phyloP scores from a whole-genome alignment of 2,113 vertebrate species.

The Trachemys scripta region DNA sequence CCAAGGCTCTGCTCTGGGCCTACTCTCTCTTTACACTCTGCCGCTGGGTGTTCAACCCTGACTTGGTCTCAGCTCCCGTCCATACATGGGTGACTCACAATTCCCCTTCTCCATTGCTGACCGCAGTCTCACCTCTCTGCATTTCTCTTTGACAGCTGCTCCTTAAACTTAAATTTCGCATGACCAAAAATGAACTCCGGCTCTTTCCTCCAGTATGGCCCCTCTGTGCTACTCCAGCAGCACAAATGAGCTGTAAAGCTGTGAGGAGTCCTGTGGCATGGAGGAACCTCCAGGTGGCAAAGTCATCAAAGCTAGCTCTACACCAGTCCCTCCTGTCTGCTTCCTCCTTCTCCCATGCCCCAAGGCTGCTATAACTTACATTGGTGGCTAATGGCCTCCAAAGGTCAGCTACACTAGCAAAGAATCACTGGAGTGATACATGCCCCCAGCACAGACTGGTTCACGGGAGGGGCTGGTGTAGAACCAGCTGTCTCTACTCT shows the following conservation, averaged over 20 bases:
- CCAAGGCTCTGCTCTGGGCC: not conserved
- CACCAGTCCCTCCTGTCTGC: not conserved
- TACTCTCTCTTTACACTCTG: not conserved
- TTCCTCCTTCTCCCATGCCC: not conserved
- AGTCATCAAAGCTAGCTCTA: not conserved
- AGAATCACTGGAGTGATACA: not conserved
- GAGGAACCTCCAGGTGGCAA: not conserved
- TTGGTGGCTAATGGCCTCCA: not conserved
- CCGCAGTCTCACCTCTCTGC: constrained; percentile 39
- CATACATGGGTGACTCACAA: constrained; percentile 32
- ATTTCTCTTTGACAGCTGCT: constrained; percentile 55
- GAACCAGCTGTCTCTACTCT: not conserved
- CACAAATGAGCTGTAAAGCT: not conserved
- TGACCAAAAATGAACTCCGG: not conserved
- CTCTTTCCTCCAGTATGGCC: not conserved
- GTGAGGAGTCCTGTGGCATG: not conserved
- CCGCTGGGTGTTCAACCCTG: not conserved
- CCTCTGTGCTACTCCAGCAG: not conserved
- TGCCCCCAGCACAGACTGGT: not conserved
- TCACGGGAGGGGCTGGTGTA: not conserved
- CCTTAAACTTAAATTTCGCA: not conserved
- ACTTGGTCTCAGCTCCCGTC: constrained; percentile 39
- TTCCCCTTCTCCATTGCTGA: not conserved
- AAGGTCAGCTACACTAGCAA: not conserved
- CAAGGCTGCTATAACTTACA: not conserved